A percentile compares a stretch with the other conserved stretches of the same genome.
phyloP scores from a whole-genome alignment of 2,113 vertebrate genomes.

The Leucoraja erinaceus region DNA sequence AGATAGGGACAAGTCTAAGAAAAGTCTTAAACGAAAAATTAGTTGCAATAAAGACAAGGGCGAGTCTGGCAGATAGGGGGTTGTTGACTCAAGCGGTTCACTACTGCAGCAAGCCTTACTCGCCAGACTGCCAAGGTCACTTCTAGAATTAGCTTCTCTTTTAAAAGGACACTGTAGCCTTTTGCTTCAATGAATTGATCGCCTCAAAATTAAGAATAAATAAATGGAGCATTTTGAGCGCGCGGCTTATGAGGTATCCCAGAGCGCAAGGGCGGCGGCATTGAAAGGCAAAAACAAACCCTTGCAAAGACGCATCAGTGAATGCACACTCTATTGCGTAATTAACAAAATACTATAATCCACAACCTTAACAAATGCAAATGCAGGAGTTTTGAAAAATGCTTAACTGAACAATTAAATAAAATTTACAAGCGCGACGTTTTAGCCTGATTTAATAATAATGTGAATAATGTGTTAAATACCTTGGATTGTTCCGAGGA shows the following conservation, averaged over 20 bases:
- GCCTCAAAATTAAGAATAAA: constrained; percentile 99
- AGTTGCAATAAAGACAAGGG: constrained; percentile 99
- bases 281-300: constrained; percentile 81
- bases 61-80: constrained; percentile 98
- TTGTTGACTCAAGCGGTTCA: constrained; percentile 98
- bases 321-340: constrained; percentile 89
- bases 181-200: constrained; percentile 99
- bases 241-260: constrained; percentile 89
- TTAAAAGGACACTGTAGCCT: constrained; percentile 98
- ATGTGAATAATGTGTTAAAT: constrained; percentile 82
- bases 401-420: constrained; percentile 99
- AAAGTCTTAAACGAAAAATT: constrained; percentile 99
- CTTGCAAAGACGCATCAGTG: constrained; percentile 83
- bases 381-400: constrained; percentile 99
- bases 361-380: constrained; percentile 98
- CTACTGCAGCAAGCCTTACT: constrained; percentile 89
- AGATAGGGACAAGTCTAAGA: constrained; percentile 99
- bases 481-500: constrained; percentile 65
- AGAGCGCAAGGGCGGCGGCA: constrained; percentile 93
- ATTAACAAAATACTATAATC: constrained; percentile 99
- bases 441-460: constrained; percentile 79
- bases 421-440: constrained; percentile 87
- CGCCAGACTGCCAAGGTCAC: constrained; percentile 98
- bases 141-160: constrained; percentile 99
- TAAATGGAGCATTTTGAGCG: constrained; percentile 99